phyloP scores from a whole-genome alignment of 1,140 invertebrate genomes.

The Heliconius melpomene region DNA sequence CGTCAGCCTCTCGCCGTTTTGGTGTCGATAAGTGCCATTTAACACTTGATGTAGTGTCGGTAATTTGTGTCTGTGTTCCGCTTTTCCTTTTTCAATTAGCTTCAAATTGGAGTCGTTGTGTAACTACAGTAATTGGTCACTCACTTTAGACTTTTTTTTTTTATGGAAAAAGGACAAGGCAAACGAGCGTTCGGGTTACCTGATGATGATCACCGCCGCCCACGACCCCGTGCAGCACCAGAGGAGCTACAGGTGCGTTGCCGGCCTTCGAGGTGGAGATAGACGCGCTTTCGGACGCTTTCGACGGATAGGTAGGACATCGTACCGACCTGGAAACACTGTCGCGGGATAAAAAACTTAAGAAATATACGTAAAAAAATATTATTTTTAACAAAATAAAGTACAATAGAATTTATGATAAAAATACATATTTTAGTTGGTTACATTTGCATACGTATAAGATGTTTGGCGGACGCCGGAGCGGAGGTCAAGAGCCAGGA shows the following conservation, averaged over 20 bases:
- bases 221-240: too few species aligned
- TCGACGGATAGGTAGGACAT: too few species aligned
- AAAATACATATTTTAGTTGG: background rate
- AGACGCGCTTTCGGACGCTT: too few species aligned
- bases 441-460: background rate
- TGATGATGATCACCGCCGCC: too few species aligned
- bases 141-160: too few species aligned
- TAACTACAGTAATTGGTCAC: slow-evolving; percentile 53
- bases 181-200: too few species aligned
- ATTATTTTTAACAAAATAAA: background rate
- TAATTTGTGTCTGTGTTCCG: slow-evolving; percentile 74
- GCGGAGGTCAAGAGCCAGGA: slow-evolving; percentile 45
- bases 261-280: too few species aligned
- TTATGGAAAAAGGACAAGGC: too few species aligned
- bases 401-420: background rate
- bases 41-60: slow-evolving; percentile 80
- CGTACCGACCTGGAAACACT: too few species aligned
- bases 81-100: slow-evolving; percentile 78
- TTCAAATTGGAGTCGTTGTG: slow-evolving; percentile 66
- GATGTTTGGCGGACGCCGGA: slow-evolving; percentile 5
- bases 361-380: background rate
- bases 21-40: slow-evolving; percentile 77
- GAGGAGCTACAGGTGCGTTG: too few species aligned
- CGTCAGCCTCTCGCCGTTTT: slow-evolving; percentile 68
- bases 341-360: too few species aligned